Base-by-base conservation (phyloP, 2,888 invertebrate species). In the Byasa hedistus region DNA sequence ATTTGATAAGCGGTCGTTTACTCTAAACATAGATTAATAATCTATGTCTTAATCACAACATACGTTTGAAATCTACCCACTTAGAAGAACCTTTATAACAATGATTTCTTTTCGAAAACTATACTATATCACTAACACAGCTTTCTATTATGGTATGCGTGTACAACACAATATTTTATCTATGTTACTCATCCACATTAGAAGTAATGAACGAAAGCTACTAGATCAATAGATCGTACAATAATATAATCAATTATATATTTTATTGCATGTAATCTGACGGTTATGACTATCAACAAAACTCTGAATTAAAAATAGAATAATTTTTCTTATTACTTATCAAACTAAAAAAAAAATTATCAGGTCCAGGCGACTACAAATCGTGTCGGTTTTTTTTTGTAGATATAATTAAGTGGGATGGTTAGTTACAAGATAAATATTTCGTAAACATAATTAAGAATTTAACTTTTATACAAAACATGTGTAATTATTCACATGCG, bases 1-100 rank as follows among this genome's bases (percentile, higher is more conserved):
- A n/a, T 64, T 52, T 32, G 71, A 70, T 71, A 70, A 70, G 66
- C 65, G 71, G 69, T 69, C 70, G 67, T 56, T 61, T 64, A 71
- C 71, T 68, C 56, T 32, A 44, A 65, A 64, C 64, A 54, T 19
- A 61, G 63, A 57, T 64, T 66, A 44, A 22, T 60, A 39, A 57
- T 57, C 59, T 57, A 21, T 39, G n/a, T 21, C 15, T 19, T 51
- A 62, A 59, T 58, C 36, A 8, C 51, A 54, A 64, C 17, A 8
- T 7, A 15, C 51, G 21, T 57, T 23, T 23, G 27, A 52, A 36
- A 23, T 22, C n/a, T 27, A 27, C 2, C 12, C 7, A 23, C n/a
- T 44, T 21, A 56, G 2, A 48, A 19, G 5, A 19, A 48, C 1
- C 39, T 39, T 39, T 15, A 48, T 51, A n/a, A 27, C 17, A 54